Evolutionary conservation across 2,797 vertebrate genomes (phyloP).

Genomic region (Dromococcyx pavoninus): DNA sequence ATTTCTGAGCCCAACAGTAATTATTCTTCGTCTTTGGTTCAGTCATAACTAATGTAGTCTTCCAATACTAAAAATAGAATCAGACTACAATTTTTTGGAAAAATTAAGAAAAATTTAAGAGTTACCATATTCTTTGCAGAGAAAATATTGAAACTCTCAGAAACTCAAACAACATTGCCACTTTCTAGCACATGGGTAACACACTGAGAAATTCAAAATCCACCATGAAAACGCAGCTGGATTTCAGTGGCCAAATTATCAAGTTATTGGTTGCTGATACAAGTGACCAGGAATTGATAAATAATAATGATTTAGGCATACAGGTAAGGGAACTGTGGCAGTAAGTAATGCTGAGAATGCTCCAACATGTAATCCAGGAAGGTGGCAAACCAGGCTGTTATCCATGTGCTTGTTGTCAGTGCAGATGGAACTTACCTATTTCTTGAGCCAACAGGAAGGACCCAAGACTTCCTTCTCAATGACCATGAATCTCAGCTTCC

Average conservation of each 20-base stretch:
- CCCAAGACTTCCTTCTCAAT: neutral
- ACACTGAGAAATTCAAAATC: neutral
- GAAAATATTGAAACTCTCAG: no score
- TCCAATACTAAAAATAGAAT: neutral
- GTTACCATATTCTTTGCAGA: no score
- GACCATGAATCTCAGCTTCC: neutral
- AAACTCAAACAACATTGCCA: no score
- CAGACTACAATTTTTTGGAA: neutral
- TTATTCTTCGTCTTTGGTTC: neutral
- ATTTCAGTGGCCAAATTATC: neutral
- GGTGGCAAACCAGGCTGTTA: neutral
- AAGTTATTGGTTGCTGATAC: neutral
- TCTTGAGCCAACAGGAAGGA: neutral
- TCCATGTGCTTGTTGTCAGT: neutral
- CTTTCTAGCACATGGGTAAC: no score
- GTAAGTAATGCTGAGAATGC: neutral
- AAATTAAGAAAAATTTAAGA: no score
- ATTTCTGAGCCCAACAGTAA: neutral
- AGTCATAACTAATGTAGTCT: neutral
- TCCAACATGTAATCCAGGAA: neutral
- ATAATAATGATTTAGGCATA: neutral
- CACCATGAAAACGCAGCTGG: neutral
- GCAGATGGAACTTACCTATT: neutral
- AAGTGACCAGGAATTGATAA: neutral
- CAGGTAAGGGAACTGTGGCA: neutral